Evolutionary conservation across 2,888 invertebrate species (phyloP).

Genomic region (Amiota communis): DNA sequence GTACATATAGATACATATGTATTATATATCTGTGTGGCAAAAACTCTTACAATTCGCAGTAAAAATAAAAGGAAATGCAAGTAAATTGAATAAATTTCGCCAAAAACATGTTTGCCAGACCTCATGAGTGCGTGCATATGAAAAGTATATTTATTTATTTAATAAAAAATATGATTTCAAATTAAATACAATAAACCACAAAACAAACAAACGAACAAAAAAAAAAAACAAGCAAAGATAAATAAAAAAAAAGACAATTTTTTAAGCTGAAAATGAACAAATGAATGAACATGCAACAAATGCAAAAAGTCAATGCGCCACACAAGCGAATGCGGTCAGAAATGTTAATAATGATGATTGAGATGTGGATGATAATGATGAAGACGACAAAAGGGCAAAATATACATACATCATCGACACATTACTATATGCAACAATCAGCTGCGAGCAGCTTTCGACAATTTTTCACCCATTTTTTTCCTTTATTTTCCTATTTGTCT

Average conservation of each 20-base stretch:
- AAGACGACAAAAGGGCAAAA: constrained; percentile 8
- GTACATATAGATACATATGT: too few relatives aligned
- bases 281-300: constrained; percentile 9
- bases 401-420: background rate
- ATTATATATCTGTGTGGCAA: too few relatives aligned
- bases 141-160: background rate
- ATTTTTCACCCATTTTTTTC: constrained; percentile 1
- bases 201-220: too few relatives aligned
- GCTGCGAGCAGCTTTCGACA: constrained; percentile 24
- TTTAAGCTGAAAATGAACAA: constrained; percentile 3
- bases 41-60: background rate
- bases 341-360: background rate
- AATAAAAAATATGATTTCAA: background rate
- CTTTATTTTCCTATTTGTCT: background rate
- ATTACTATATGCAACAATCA: constrained; percentile 8
- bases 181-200: constrained; percentile 23
- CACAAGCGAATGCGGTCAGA: constrained; percentile 24
- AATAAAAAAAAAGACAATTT: background rate
- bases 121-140: too few relatives aligned
- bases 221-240: too few relatives aligned
- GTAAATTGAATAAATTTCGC: background rate
- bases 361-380: background rate
- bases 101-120: too few relatives aligned
- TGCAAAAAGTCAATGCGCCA: constrained; percentile 18
- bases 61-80: background rate